These are phyloP conservation scores for Akabosia matsudoensis DNA, from an alignment of 1,140 invertebrate genomes.

Conservation along the genomic window DNA sequence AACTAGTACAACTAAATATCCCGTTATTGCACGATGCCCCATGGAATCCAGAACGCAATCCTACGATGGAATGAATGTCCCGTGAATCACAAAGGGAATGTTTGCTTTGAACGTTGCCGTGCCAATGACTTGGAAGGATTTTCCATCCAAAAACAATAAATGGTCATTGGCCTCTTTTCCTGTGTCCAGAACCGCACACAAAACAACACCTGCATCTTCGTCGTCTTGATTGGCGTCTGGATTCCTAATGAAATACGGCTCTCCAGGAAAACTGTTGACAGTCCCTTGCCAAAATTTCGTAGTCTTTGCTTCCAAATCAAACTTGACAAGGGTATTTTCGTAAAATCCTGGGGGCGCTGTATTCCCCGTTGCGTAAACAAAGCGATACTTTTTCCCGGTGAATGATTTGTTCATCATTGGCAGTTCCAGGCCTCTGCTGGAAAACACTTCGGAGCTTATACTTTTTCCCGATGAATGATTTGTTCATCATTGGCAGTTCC, in stretches of 20 bases:
- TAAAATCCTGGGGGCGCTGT: constrained; percentile 33
- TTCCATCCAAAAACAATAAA: constrained; percentile 35
- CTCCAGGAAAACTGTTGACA: constrained; percentile 26
- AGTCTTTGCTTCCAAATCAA: constrained; percentile 28
- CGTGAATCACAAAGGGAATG: constrained; percentile 36
- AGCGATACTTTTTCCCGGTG: constrained; percentile 33
- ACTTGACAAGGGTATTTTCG: constrained; percentile 32
- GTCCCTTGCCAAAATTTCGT: constrained; percentile 30
- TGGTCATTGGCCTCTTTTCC: constrained; percentile 33
- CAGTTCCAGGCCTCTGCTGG: constrained; percentile 32
- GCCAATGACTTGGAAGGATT: constrained; percentile 39
- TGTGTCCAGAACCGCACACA: constrained; percentile 31
- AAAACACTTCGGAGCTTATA: constrained; percentile 31
- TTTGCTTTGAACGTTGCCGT: constrained; percentile 30
- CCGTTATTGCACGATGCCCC: neutral
- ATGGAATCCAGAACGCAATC: neutral
- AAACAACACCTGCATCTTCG: constrained; percentile 38
- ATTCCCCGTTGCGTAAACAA: constrained; percentile 33
- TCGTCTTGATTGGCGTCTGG: constrained; percentile 29
- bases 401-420: constrained; percentile 29
- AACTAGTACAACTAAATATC: neutral
- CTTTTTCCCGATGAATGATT: constrained; percentile 27
- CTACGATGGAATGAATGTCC: constrained; percentile 21
- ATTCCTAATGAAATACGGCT: constrained; percentile 34
- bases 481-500: constrained; percentile 34